Evolutionary conservation across 2,888 invertebrate species (phyloP).

Genomic region (Noctua comes): DNA sequence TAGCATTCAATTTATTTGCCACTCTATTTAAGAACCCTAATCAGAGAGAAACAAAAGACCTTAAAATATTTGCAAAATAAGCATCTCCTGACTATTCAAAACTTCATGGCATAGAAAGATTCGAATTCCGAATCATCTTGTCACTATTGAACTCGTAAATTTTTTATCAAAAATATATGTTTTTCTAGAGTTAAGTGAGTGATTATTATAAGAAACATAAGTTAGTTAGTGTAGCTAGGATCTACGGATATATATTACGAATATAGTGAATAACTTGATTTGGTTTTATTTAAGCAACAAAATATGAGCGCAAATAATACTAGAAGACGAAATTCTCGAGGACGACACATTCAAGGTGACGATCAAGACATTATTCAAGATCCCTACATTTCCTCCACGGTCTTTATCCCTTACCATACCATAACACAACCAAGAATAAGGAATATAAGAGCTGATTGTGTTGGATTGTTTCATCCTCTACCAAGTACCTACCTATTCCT

Average conservation of each 20-base stretch:
- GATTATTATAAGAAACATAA: slow-evolving; percentile 38
- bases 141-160: slow-evolving; percentile 40
- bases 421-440: slow-evolving; percentile 78
- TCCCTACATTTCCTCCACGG: slow-evolving; percentile 83
- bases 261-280: slow-evolving; percentile 43
- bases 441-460: slow-evolving; percentile 74
- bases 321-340: slow-evolving; percentile 69
- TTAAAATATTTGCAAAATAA: neutral
- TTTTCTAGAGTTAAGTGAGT: slow-evolving; percentile 54
- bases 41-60: slow-evolving; percentile 41
- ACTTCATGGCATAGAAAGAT: slow-evolving; percentile 27
- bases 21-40: slow-evolving; percentile 28
- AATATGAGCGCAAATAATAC: slow-evolving; percentile 73
- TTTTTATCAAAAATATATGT: slow-evolving; percentile 43
- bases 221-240: slow-evolving; percentile 33
- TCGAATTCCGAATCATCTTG: slow-evolving; percentile 58
- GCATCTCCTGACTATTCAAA: slow-evolving; percentile 5
- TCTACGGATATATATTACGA: slow-evolving; percentile 25
- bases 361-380: slow-evolving; percentile 78
- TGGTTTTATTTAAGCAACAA: slow-evolving; percentile 64
- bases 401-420: slow-evolving; percentile 69
- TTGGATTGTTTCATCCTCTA: slow-evolving; percentile 79
- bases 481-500: slow-evolving; percentile 82
- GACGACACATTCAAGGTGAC: slow-evolving; percentile 78
- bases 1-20: slow-evolving; percentile 36